Evolutionary conservation across 2,888 invertebrate genomes (phyloP).

Genomic region (Odontothrips loti): DNA sequence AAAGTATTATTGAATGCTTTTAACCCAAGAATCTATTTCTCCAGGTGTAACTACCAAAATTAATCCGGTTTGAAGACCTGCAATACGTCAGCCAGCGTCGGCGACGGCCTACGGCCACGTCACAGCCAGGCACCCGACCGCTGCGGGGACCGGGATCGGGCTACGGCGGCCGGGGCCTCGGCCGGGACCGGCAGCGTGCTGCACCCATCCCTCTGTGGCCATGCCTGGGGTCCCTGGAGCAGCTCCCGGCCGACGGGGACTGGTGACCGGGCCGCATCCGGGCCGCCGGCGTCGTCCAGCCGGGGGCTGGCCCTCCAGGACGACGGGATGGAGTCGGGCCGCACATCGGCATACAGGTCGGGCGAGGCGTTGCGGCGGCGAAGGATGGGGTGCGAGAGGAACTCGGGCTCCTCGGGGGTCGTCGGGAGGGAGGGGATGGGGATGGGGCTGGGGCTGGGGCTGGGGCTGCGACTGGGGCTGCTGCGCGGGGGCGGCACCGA

Average conservation of each 20-base stretch:
- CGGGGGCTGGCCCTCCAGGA: neutral
- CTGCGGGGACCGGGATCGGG: neutral
- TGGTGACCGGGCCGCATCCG: neutral
- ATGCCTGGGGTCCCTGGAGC: neutral
- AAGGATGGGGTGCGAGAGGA: constrained; percentile 9
- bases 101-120: no score
- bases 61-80: no score
- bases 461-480: neutral
- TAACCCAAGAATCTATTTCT: no score
- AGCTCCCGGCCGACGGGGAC: neutral
- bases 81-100: no score
- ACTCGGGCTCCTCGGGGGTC: neutral
- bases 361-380: constrained; percentile 11
- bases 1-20: no score
- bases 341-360: neutral
- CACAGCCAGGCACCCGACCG: neutral
- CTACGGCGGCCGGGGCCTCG: no score
- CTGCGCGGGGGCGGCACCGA: neutral
- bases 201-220: neutral
- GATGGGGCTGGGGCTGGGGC: neutral
- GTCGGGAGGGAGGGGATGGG: neutral
- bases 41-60: no score
- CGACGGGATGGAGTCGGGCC: neutral
- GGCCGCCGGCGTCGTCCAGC: neutral
- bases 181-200: neutral